Evolutionary conservation across 2,888 invertebrate species (phyloP).

Genomic region (Stomorhina lunata): DNA sequence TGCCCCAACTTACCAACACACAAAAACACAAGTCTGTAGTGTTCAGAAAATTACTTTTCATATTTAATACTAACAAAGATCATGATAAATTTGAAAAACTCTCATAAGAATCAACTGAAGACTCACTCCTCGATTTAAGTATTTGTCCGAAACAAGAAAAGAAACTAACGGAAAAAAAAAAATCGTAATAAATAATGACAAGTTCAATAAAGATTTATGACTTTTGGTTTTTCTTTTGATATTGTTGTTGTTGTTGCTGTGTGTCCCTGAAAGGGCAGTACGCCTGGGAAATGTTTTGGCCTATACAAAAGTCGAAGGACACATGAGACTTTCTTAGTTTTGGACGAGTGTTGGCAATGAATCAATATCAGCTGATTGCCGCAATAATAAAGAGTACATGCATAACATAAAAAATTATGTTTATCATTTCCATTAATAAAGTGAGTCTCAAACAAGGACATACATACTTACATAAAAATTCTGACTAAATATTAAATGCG

Average conservation of each 20-base stretch:
- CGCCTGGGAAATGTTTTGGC: constrained; percentile 65
- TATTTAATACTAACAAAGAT: constrained; percentile 54
- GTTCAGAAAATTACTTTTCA: constrained; percentile 60
- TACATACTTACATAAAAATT: background rate
- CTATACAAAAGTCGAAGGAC: constrained; percentile 45
- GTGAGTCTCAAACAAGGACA: background rate
- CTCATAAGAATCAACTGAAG: constrained; percentile 1
- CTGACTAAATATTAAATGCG: background rate
- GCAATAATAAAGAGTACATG: background rate
- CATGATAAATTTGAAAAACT: constrained; percentile 19
- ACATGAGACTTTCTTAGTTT: constrained; percentile 35
- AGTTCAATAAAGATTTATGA: constrained; percentile 79
- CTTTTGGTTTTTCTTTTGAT: constrained; percentile 64
- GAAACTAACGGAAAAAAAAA: background rate
- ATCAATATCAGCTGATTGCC: constrained; percentile 43
- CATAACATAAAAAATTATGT: constrained; percentile 21
- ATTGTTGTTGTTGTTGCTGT: constrained; percentile 13
- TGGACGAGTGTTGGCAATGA: no score
- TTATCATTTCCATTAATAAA: constrained; percentile 35
- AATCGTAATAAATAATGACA: constrained; percentile 79
- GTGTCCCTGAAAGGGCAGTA: constrained; percentile 52
- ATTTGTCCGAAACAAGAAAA: constrained; percentile 52
- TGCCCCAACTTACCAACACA: no score
- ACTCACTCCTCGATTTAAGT: constrained; percentile 50
- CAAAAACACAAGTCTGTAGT: constrained; percentile 48